Evolutionary conservation across 1,140 invertebrate genomes (phyloP), one percentile per base, ranked within the genome.

Genomic region (Drosophila takahashii): DNA sequence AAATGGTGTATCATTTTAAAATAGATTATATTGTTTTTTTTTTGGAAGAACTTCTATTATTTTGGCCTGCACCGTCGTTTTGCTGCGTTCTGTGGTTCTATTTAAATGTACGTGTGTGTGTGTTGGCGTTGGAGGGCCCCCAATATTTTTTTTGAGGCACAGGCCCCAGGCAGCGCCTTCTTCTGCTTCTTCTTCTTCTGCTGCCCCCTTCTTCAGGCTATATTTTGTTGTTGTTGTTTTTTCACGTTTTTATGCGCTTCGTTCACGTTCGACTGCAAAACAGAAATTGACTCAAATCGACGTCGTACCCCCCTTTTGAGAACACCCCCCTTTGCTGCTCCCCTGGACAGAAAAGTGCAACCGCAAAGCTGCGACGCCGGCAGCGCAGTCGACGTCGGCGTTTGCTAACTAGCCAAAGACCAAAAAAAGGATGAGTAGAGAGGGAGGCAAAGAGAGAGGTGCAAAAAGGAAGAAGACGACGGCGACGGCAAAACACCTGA

Each of bases 281-380:
- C 81, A 78, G 45, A 87, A 87, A 87, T 79, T 87, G 83, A 81
- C 83, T 87, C 78, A 81, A 87, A 87, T 86, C 85, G 81, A 71
- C 81, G 81, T 39, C 34, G 45, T 16, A 32, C 8, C 27, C 47
- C 32, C n/a, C 18, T n/a, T 52, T 65, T 16, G 37, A 15, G 22
- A 16, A 37, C 15, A n/a, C 29, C 54, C 10, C 52, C 3, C n/a
- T 48, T 22, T n/a, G n/a, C 42, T n/a, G 32, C 29, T 9, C 37
- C 26, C 11, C 45, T 18, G 26, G 4, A 16, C 74, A 53, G 66
- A 44, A 57, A 50, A 66, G 39, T 57, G 73, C 72, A 72, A 73
- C 66, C 42, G 37, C 39, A 58, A 45, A 54, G 26, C 54, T 3
- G 54, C 50, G 39, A 61, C 51, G 8, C 39, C 36, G 41, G 36